Evolutionary conservation across 1,140 invertebrate species (phyloP), one percentile per base, ranked within the genome.

Genomic region (Prorops nasuta): DNA sequence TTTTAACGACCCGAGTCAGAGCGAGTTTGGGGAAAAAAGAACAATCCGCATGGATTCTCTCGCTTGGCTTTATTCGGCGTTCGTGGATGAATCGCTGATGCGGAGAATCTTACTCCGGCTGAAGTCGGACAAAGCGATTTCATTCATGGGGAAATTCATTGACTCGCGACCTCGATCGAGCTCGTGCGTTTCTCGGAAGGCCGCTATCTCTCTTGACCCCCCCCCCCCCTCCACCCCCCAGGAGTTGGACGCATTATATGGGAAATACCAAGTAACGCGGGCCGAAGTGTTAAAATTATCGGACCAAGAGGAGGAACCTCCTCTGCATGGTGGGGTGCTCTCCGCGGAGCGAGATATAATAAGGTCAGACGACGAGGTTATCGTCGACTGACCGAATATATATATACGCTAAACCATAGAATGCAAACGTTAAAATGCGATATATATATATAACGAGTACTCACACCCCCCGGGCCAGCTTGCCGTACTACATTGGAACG

Each of bases 301-400:
- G 4, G 24, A 6, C 4, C 24, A 28, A 6, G 4, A 6, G 10
- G 4, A 4, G 24, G 10, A 28, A 28, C n/a, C n/a, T n/a, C n/a
- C n/a, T 28, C 4, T 4, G 24, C 24, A 28, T 28, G 4, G 10
- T 28, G 4, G 24, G 10, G 4, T 28, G 10, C 24, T 6, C 10
- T 28, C 4, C 24, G 10, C 10, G 10, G 4, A 28, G 53, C 54
- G 57, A 67, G 66, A 71, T 71, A 71, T 69, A 71, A 71, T 69
- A 69, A 69, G 67, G 66, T 72, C 65, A 67, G 68, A 70, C 67
- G 50, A 31, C 41, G 56, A 47, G 69, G 70, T 71, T 68, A 69
- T 71, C 68, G 50, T 41, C 32, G 57, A 56, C 59, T 62, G 56
- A 69, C 55, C 62, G 57, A 64, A 67, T 67, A 63, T 68, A 40